Percentiles rank a stretch among this genome's conserved stretches.
Evolutionary conservation across 2,113 vertebrate genomes (phyloP).

Genomic region (Sphyrna mokarran): DNA sequence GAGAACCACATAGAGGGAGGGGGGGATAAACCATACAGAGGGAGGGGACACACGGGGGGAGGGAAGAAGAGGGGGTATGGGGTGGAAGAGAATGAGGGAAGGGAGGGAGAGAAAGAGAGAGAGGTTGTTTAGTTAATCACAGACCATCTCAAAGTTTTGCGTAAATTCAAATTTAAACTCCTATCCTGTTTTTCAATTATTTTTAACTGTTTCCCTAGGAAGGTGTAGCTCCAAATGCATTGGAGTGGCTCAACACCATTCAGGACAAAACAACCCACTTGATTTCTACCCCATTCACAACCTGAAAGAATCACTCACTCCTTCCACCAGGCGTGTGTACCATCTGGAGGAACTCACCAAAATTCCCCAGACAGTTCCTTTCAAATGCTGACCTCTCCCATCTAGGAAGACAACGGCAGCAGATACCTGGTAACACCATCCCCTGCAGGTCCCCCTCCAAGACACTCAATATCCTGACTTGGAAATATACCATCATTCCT

Average conservation of each 20-base stretch:
- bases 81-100: rapidly evolving
- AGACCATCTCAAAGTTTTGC: not conserved
- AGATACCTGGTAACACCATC: not conserved
- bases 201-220: not conserved
- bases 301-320: no score
- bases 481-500: no score
- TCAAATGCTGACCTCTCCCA: not conserved
- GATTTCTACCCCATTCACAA: no score
- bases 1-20: no score
- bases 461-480: no score
- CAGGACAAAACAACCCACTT: no score
- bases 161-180: not conserved
- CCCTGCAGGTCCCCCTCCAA: no score
- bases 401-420: no score
- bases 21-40: no score
- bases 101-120: not conserved
- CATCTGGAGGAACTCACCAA: not conserved
- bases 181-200: not conserved
- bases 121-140: not conserved
- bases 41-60: no score
- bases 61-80: constrained; percentile 31
- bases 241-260: not conserved
- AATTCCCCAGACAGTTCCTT: not conserved
- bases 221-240: not conserved
- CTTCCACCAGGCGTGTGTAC: no score